Conservation (phyloP, 2,797 vertebrate genomes). For the Pangasius djambal region DNA sequence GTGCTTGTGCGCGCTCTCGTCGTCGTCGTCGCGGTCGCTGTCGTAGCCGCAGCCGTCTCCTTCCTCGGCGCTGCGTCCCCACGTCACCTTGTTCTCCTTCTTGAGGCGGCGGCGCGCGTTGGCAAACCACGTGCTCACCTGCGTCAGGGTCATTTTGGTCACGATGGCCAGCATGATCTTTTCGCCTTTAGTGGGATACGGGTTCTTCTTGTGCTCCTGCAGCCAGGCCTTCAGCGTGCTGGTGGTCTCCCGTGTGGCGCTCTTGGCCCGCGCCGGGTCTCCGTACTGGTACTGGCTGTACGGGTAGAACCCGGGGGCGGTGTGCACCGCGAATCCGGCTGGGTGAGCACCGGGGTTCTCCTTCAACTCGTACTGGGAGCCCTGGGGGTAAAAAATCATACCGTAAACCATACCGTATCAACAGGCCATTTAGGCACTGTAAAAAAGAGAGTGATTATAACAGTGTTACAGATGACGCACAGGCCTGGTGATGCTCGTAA, state of each 20-base stretch:
- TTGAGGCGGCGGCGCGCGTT: slow-evolving; percentile 89
- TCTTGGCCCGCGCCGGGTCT: slow-evolving; percentile 92
- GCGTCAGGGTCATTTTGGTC: slow-evolving; percentile 92
- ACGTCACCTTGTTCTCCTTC: slow-evolving; percentile 95
- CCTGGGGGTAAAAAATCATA: slow-evolving; percentile 74
- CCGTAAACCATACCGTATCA: neutral
- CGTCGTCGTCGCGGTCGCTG: slow-evolving; percentile 86
- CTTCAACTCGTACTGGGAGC: slow-evolving; percentile 97
- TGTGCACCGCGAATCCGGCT: slow-evolving; percentile 88
- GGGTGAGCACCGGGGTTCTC: slow-evolving; percentile 93
- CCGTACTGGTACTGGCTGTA: slow-evolving; percentile 97
- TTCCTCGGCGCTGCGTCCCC: slow-evolving; percentile 94
- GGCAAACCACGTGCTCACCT: slow-evolving; percentile 95
- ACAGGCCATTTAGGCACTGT: neutral
- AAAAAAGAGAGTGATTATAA: neutral
- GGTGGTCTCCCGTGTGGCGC: slow-evolving; percentile 92
- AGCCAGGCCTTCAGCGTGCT: slow-evolving; percentile 97
- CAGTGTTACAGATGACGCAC: neutral
- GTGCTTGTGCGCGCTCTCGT: slow-evolving; percentile 88
- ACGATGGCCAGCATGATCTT: slow-evolving; percentile 97
- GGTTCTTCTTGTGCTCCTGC: slow-evolving; percentile 96
- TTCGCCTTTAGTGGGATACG: slow-evolving; percentile 93
- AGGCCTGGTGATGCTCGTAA: neutral
- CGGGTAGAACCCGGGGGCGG: slow-evolving; percentile 91
- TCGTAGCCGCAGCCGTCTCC: slow-evolving; percentile 78